These are phyloP conservation scores for Macaria liturata DNA, from an alignment of 2,888 invertebrate genomes.

Conservation along the genomic window DNA sequence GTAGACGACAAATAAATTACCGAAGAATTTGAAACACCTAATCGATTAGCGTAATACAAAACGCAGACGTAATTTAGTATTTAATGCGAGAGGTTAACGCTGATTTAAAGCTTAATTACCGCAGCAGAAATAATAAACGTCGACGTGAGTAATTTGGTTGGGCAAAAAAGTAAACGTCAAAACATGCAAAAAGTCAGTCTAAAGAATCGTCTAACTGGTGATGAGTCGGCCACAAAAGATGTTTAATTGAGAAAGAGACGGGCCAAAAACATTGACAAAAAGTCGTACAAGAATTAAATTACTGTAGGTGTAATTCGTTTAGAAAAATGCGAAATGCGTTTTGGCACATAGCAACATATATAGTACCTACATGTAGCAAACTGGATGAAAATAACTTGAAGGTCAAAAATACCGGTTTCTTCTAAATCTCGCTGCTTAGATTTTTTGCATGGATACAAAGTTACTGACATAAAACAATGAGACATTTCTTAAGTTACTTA, in stretches of 20 bases:
- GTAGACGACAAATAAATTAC: conserved; percentile 27
- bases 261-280: conserved; percentile 24
- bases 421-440: background rate
- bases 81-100: conserved; percentile 20
- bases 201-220: conserved; percentile 24
- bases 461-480: too few relatives aligned
- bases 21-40: conserved; percentile 22
- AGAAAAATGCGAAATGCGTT: conserved; percentile 22
- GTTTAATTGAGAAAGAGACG: conserved; percentile 29
- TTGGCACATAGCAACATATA: conserved; percentile 23
- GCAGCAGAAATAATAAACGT: conserved; percentile 27
- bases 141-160: conserved; percentile 23
- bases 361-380: background rate
- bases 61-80: conserved; percentile 15
- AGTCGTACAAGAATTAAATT: conserved; percentile 2
- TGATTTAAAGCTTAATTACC: conserved; percentile 29
- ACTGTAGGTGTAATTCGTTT: conserved; percentile 20
- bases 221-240: conserved; percentile 30
- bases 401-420: conserved; percentile 27
- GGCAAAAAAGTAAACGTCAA: conserved; percentile 27
- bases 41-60: conserved; percentile 15
- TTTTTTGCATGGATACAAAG: too few relatives aligned
- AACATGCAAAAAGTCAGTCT: conserved; percentile 26
- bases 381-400: conserved; percentile 18
- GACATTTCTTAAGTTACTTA: too few relatives aligned